phyloP scores from a whole-genome alignment of 2,888 invertebrate species.

The Carterocephalus palaemon region DNA sequence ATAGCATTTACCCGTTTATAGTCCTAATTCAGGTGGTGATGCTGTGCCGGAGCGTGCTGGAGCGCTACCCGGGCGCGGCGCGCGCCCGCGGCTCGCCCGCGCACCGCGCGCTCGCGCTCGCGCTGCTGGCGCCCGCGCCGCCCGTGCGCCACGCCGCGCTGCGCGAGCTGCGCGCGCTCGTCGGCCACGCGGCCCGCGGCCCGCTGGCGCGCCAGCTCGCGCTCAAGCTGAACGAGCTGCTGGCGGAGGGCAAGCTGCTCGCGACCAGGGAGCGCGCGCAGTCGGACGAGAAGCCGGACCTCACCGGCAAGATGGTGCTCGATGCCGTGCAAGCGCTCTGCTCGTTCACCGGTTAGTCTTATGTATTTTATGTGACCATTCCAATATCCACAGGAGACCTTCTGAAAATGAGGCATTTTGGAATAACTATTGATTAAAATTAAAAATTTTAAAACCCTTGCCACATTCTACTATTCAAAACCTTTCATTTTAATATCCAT shows the following conservation, averaged over 20 bases:
- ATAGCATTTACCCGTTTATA: conserved; percentile 69
- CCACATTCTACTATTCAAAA: too few relatives aligned
- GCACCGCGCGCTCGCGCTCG: conserved; percentile 84
- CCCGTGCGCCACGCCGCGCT: conserved; percentile 81
- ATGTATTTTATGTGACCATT: conserved; percentile 2
- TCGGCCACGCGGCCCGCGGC: conserved; percentile 80
- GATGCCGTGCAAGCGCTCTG: conserved; percentile 77
- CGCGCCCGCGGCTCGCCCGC: conserved; percentile 82
- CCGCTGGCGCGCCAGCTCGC: conserved; percentile 81
- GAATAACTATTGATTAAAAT: too few relatives aligned
- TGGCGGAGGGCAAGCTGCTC: conserved; percentile 80
- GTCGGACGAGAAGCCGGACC: conserved; percentile 60
- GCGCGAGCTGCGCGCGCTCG: conserved; percentile 79
- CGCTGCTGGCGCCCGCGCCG: conserved; percentile 81
- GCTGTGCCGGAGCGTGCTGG: conserved; percentile 84
- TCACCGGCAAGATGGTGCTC: conserved; percentile 77
- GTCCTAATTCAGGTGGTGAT: conserved; percentile 83
- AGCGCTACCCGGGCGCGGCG: conserved; percentile 83
- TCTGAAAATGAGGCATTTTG: too few relatives aligned
- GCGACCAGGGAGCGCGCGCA: conserved; percentile 56
- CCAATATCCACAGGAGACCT: too few relatives aligned
- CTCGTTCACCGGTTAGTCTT: conserved; percentile 61
- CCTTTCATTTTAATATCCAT: too few relatives aligned
- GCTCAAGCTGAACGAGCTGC: conserved; percentile 81
- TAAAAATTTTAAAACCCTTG: too few relatives aligned